Conservation (phyloP, 37 sponge, comb jelly and placozoan genomes). For the Spongilla lacustris region DNA sequence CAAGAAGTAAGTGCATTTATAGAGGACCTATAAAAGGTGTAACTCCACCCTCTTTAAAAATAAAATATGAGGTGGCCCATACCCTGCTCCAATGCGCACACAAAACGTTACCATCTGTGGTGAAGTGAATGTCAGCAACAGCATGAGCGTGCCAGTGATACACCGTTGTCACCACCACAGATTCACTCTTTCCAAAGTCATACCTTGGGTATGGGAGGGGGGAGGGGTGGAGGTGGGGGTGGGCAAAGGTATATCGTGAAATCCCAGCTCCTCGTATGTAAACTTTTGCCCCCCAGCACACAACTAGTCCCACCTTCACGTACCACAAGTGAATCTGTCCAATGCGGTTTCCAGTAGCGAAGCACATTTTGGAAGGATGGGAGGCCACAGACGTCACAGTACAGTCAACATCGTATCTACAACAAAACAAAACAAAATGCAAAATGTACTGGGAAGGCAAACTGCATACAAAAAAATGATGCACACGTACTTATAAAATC, state of each 20-base stretch:
- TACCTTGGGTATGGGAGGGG: constrained; percentile 45
- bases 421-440: not conserved
- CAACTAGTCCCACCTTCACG: constrained; percentile 20
- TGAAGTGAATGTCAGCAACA: constrained; percentile 75
- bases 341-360: constrained; percentile 71
- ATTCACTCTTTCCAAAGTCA: constrained; percentile 27
- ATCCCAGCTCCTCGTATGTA: too few relatives aligned
- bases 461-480: too few relatives aligned
- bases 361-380: constrained; percentile 68
- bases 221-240: too few relatives aligned
- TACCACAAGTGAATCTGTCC: constrained; percentile 83
- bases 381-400: constrained; percentile 52
- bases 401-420: constrained; percentile 27
- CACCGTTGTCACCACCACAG: constrained; percentile 34
- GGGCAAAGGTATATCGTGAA: too few relatives aligned
- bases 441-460: not conserved
- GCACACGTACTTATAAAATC: not conserved
- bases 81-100: too few relatives aligned
- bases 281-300: too few relatives aligned
- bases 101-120: constrained; percentile 79
- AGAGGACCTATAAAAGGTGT: too few relatives aligned
- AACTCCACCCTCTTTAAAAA: too few relatives aligned
- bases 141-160: constrained; percentile 95
- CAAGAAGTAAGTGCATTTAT: too few relatives aligned
- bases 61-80: too few relatives aligned